A percentile compares a stretch with the other conserved stretches of the same genome.
Conservation (phyloP, 2,888 invertebrate genomes). For the Panzeria rudis region DNA sequence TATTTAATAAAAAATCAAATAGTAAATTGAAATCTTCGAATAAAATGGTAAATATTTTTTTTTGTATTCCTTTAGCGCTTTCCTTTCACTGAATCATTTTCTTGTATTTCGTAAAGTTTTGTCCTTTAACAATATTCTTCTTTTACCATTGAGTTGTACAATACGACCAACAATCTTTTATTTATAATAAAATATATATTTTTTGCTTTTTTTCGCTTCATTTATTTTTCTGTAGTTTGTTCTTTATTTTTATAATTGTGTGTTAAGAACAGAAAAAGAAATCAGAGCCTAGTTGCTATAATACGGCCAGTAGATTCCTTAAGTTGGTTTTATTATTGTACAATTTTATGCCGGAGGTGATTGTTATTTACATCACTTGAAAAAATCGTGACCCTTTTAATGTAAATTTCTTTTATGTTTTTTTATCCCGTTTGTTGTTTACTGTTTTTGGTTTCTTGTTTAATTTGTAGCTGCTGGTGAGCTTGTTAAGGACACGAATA, state of each 20-base stretch:
- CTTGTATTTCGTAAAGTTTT: not conserved
- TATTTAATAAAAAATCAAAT: not conserved
- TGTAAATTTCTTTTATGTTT: not conserved
- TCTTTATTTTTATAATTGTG: not conserved
- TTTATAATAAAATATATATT: not conserved
- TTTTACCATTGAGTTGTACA: not conserved
- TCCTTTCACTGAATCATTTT: not conserved
- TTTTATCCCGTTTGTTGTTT: not conserved
- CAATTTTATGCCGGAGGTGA: slow-evolving; percentile 5
- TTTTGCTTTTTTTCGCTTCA: not conserved
- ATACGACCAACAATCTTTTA: not conserved
- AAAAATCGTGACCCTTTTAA: not conserved
- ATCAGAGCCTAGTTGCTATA: not conserved
- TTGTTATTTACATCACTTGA: not conserved
- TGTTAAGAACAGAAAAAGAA: not conserved
- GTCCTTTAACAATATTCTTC: not conserved
- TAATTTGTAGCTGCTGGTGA: not conserved
- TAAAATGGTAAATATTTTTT: not conserved
- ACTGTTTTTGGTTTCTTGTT: not conserved
- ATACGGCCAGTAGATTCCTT: not conserved
- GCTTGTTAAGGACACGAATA: not conserved
- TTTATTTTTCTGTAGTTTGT: not conserved
- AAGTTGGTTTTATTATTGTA: not conserved
- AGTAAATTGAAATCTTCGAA: not conserved
- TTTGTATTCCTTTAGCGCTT: not conserved